phyloP scores from a whole-genome alignment of 2,888 invertebrate species.

The Monoplex corrugatus region DNA sequence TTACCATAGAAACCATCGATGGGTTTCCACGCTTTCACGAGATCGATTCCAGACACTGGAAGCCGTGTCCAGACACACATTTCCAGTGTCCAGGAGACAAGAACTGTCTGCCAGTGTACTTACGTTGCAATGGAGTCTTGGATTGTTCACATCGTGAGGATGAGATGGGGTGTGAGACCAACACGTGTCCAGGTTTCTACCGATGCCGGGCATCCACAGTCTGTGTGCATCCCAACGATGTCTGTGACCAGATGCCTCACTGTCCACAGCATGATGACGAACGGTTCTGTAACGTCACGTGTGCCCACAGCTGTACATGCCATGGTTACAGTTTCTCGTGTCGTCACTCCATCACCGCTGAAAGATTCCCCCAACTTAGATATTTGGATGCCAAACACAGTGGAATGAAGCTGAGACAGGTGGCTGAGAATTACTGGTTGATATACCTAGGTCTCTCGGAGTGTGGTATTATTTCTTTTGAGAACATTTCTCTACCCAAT shows the following conservation, averaged over 20 bases:
- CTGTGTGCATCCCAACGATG: not conserved
- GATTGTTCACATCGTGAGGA: not conserved
- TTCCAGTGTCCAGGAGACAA: not conserved
- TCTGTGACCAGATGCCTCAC: not conserved
- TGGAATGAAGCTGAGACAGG: not conserved
- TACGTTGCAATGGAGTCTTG: constrained; percentile 16
- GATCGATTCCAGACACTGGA: too few species aligned
- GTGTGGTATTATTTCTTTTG: not conserved
- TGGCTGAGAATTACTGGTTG: not conserved
- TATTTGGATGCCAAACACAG: not conserved
- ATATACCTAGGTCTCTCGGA: not conserved
- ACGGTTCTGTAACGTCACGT: not conserved
- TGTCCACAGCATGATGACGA: constrained; percentile 25
- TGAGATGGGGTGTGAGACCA: not conserved
- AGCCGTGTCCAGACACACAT: not conserved
- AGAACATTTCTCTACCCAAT: not conserved
- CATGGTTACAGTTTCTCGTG: not conserved
- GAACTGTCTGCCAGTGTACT: not conserved
- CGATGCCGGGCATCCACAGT: constrained; percentile 16
- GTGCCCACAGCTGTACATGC: not conserved
- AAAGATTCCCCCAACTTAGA: not conserved
- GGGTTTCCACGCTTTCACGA: too few species aligned
- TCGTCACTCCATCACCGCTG: not conserved
- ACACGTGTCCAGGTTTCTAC: constrained; percentile 3
- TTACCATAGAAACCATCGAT: too few species aligned